Conservation (phyloP, 2,113 vertebrate species). For the Callocephalon fimbriatum region DNA sequence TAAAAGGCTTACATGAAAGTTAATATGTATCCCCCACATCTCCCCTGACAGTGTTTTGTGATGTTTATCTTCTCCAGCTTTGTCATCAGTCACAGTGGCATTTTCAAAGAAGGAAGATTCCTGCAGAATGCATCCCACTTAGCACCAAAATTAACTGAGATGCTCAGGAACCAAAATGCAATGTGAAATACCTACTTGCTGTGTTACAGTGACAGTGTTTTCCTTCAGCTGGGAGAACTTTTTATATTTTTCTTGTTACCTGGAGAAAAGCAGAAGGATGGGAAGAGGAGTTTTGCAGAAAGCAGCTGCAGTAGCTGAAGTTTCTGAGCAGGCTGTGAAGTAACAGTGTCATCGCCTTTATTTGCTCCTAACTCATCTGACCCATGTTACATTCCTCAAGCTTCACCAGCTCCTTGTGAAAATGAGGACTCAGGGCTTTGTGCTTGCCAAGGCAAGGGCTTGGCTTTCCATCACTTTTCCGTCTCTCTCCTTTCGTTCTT, state of each 20-base stretch:
- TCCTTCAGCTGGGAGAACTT: background rate
- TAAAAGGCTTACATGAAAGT: constrained; percentile 50
- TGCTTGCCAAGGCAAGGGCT: background rate
- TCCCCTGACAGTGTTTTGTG: background rate
- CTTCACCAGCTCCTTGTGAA: background rate
- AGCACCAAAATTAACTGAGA: background rate
- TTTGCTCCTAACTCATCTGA: background rate
- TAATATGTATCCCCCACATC: background rate
- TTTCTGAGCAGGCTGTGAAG: background rate
- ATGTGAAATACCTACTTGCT: background rate
- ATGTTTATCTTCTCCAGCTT: constrained; percentile 16
- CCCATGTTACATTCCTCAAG: background rate
- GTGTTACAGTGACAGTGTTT: background rate
- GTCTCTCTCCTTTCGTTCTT: background rate
- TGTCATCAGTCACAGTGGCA: background rate
- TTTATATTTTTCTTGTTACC: background rate
- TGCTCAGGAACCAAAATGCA: background rate
- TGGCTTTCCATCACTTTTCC: fast-evolving
- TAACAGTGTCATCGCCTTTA: fast-evolving
- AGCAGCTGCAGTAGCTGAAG: background rate
- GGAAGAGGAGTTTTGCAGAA: background rate
- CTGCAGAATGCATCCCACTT: background rate
- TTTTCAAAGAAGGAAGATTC: constrained; percentile 6
- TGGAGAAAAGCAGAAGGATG: background rate
- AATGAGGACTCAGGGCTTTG: background rate